Evolutionary conservation across 2,113 vertebrate species (phyloP).

Genomic region (Trinectes maculatus): DNA sequence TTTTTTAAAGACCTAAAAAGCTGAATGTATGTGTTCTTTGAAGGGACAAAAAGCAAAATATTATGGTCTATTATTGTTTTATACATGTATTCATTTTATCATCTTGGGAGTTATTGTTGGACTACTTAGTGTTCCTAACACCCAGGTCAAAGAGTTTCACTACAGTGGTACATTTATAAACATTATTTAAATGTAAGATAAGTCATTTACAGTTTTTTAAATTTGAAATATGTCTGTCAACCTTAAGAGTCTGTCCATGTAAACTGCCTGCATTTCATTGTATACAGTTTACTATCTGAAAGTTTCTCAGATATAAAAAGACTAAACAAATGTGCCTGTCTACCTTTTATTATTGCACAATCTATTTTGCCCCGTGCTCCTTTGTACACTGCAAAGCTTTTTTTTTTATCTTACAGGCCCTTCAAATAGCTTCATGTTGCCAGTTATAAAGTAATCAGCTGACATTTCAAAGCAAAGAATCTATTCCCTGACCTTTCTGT

Average conservation of each 20-base stretch:
- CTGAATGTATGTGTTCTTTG: too few relatives aligned
- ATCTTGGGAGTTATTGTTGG: too few relatives aligned
- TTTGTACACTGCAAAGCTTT: neutral
- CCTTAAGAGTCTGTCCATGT: conserved; percentile 10
- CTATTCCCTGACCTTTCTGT: conserved; percentile 78
- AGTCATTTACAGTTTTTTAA: conserved; percentile 6
- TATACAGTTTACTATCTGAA: conserved; percentile 17
- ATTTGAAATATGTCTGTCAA: neutral
- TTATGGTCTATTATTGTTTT: too few relatives aligned
- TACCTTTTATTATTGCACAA: conserved; percentile 8
- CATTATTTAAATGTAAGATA: neutral
- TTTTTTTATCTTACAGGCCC: conserved; percentile 9
- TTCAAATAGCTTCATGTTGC: conserved; percentile 46
- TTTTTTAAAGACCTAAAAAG: too few relatives aligned
- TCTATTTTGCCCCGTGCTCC: neutral
- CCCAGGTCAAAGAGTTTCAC: neutral
- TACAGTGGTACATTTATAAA: neutral
- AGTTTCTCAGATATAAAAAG: conserved; percentile 40
- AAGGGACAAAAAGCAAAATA: too few relatives aligned
- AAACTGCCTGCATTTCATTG: conserved; percentile 16
- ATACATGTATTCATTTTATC: neutral
- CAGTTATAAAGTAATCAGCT: conserved; percentile 66
- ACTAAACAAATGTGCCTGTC: neutral
- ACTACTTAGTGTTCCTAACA: too few relatives aligned
- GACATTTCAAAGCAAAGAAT: conserved; percentile 77